These are phyloP conservation scores for Vandiemenella viatica DNA, from an alignment of 2,888 invertebrate genomes.

Conservation along the genomic window DNA sequence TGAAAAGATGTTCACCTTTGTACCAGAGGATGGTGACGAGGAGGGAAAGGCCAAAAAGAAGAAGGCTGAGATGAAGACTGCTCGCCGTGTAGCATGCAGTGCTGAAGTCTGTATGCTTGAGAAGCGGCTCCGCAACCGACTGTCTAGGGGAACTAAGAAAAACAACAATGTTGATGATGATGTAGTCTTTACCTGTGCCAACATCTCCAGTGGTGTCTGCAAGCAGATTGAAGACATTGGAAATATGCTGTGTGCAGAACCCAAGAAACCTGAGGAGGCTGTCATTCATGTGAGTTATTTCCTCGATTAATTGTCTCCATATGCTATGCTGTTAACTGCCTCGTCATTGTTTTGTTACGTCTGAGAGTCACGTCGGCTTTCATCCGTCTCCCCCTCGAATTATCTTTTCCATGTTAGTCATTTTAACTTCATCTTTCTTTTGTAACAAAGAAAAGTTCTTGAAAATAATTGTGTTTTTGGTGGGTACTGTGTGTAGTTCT, in stretches of 20 bases:
- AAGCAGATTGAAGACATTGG: not conserved
- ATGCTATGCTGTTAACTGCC: too few species aligned
- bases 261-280: not conserved
- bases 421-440: too few species aligned
- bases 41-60: conserved; percentile 29
- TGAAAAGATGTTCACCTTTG: conserved; percentile 60
- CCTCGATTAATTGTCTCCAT: too few species aligned
- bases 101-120: not conserved
- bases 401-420: too few species aligned
- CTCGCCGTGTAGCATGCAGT: not conserved
- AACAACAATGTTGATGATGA: not conserved
- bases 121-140: not conserved
- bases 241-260: not conserved
- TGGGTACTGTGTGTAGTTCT: too few species aligned
- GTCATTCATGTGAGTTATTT: not conserved
- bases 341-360: too few species aligned
- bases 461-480: too few species aligned
- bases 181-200: not conserved
- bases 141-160: not conserved
- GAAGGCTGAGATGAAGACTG: conserved; percentile 5
- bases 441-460: too few species aligned
- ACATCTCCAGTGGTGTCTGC: not conserved
- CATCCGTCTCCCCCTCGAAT: too few species aligned
- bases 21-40: conserved; percentile 20
- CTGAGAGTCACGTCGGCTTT: too few species aligned